A percentile compares a stretch with the other conserved stretches of the same genome.
These are phyloP conservation scores for Escarpia spicata DNA, from an alignment of 2,888 invertebrate genomes.

Conservation along the genomic window DNA sequence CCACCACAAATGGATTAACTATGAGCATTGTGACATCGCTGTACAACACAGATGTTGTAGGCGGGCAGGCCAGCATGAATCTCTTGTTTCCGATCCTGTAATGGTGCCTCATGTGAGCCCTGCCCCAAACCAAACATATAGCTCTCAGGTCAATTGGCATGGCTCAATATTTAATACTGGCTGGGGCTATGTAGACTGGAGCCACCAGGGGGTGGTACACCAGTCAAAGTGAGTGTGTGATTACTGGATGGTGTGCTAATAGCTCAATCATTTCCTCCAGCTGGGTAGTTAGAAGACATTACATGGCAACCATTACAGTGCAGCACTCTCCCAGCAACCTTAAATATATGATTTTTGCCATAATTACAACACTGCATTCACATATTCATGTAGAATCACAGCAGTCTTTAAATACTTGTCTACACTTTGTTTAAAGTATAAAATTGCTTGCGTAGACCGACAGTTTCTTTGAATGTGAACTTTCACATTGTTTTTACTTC, in stretches of 20 bases:
- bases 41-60: too few species aligned
- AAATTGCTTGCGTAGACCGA: too few species aligned
- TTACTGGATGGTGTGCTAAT: neutral
- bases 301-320: neutral
- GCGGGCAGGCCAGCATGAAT: too few species aligned
- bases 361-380: neutral
- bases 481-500: too few species aligned
- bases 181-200: neutral
- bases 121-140: neutral
- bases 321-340: neutral
- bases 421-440: too few species aligned
- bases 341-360: neutral
- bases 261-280: neutral
- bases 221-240: neutral
- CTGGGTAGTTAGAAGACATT: neutral
- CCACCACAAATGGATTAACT: too few species aligned
- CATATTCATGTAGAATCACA: too few species aligned
- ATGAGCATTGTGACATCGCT: too few species aligned
- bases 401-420: too few species aligned
- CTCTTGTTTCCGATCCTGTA: too few species aligned
- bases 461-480: too few species aligned
- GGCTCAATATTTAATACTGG: neutral
- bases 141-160: neutral
- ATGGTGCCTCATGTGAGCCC: neutral
- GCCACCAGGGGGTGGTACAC: neutral